Evolutionary conservation across 2,797 vertebrate species (phyloP).

Genomic region (Emydoidea blandingii): DNA sequence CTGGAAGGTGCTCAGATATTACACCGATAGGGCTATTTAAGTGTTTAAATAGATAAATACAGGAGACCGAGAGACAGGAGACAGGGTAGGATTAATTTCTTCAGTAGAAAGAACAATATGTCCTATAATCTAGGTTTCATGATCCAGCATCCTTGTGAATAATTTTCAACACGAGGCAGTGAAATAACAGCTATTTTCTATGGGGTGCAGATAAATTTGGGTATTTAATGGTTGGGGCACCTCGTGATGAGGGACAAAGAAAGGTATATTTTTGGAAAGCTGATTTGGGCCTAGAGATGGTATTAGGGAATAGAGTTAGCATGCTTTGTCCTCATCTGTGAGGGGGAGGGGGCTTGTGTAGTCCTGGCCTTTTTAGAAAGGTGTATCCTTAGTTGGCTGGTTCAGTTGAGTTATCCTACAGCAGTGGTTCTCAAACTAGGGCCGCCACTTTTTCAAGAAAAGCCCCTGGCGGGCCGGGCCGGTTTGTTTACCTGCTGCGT

Average conservation of each 20-base stretch:
- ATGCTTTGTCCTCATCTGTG: not conserved
- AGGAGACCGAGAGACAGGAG: not conserved
- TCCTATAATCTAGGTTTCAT: not conserved
- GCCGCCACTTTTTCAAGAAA: too few relatives aligned
- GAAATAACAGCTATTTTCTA: not conserved
- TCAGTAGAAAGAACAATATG: accelerated
- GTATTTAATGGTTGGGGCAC: not conserved
- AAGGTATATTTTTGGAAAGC: not conserved
- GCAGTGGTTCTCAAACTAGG: not conserved
- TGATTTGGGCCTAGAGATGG: not conserved
- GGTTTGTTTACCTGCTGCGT: too few relatives aligned
- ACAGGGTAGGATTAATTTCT: not conserved
- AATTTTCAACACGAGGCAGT: not conserved
- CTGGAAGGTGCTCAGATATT: not conserved
- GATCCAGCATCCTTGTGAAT: not conserved
- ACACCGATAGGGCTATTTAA: not conserved
- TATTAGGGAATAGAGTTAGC: not conserved
- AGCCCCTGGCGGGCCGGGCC: too few relatives aligned
- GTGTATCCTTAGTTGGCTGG: not conserved
- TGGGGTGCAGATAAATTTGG: not conserved
- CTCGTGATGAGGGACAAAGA: not conserved
- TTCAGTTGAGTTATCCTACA: not conserved
- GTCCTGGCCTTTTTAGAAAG: not conserved
- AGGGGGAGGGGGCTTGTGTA: not conserved
- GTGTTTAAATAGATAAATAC: not conserved